phyloP scores from a whole-genome alignment of 2,888 invertebrate genomes.

The Zonitis immaculata region DNA sequence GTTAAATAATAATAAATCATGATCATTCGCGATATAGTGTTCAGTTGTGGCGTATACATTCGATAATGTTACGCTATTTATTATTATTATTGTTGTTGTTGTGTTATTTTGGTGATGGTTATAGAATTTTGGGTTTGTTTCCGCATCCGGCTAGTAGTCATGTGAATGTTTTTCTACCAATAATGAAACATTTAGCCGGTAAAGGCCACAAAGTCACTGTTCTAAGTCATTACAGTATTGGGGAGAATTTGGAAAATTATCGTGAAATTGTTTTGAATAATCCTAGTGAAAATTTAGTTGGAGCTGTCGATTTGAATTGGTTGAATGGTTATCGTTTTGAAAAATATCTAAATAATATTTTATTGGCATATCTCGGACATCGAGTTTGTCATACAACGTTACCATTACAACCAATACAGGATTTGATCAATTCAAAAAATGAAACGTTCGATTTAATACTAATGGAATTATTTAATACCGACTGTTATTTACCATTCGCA shows the following conservation, averaged over 20 bases:
- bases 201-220: slow-evolving; percentile 65
- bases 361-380: slow-evolving; percentile 5
- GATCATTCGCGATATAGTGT: too few relatives aligned
- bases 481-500: slow-evolving; percentile 62
- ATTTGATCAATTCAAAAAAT: slow-evolving; percentile 43
- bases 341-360: slow-evolving; percentile 2
- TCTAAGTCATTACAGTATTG: slow-evolving; percentile 53
- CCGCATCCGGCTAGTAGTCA: slow-evolving; percentile 69
- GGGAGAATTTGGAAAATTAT: not conserved
- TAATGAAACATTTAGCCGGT: slow-evolving; percentile 56
- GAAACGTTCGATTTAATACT: slow-evolving; percentile 61
- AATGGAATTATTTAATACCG: slow-evolving; percentile 64
- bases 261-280: not conserved
- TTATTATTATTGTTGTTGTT: not conserved
- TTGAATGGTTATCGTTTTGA: slow-evolving; percentile 4
- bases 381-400: slow-evolving; percentile 19
- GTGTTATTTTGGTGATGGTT: not conserved
- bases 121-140: slow-evolving; percentile 59
- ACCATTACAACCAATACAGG: slow-evolving; percentile 40
- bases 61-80: not conserved
- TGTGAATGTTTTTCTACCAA: slow-evolving; percentile 59
- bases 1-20: too few relatives aligned
- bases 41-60: too few relatives aligned
- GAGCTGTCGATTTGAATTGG: not conserved
- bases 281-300: not conserved